A percentile compares a stretch with the other conserved stretches of the same genome.
Conservation (phyloP, 1,140 invertebrate genomes). For the Listronotus oregonensis region DNA sequence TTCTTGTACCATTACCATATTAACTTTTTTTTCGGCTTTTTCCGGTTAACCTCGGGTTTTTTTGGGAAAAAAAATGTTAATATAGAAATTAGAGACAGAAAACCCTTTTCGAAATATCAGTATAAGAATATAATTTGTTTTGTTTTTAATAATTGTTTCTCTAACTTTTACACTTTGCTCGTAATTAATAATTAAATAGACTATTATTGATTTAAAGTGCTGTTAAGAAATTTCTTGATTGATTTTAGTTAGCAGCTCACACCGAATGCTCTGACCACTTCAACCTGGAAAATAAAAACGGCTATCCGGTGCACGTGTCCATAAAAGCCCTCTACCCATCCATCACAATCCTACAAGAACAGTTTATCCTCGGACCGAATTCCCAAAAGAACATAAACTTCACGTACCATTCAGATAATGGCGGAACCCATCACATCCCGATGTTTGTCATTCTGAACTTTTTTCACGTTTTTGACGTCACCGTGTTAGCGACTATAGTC, state of each 20-base stretch:
- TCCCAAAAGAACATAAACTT: constrained; percentile 27
- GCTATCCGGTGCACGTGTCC: constrained; percentile 34
- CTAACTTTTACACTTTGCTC: too few species aligned
- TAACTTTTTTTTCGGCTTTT: too few species aligned
- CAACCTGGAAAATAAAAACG: constrained; percentile 35
- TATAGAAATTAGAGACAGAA: too few species aligned
- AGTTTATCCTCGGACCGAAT: constrained; percentile 21
- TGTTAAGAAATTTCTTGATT: neutral
- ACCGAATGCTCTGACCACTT: constrained; percentile 29
- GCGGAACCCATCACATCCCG: constrained; percentile 31
- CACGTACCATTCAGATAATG: constrained; percentile 22
- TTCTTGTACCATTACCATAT: too few species aligned
- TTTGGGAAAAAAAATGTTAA: too few species aligned
- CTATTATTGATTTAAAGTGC: too few species aligned
- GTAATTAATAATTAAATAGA: too few species aligned
- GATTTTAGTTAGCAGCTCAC: constrained; percentile 37
- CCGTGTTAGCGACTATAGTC: constrained; percentile 38
- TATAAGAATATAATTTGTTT: too few species aligned
- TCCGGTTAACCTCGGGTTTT: too few species aligned
- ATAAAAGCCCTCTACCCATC: constrained; percentile 32
- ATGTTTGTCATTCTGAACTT: constrained; percentile 40
- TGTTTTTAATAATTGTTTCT: too few species aligned
- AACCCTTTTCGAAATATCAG: too few species aligned
- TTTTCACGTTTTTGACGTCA: constrained; percentile 36
- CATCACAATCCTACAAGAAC: constrained; percentile 19